These are phyloP conservation scores for Styela clava DNA, from an alignment of 23 tunicate species.

Conservation along the genomic window DNA sequence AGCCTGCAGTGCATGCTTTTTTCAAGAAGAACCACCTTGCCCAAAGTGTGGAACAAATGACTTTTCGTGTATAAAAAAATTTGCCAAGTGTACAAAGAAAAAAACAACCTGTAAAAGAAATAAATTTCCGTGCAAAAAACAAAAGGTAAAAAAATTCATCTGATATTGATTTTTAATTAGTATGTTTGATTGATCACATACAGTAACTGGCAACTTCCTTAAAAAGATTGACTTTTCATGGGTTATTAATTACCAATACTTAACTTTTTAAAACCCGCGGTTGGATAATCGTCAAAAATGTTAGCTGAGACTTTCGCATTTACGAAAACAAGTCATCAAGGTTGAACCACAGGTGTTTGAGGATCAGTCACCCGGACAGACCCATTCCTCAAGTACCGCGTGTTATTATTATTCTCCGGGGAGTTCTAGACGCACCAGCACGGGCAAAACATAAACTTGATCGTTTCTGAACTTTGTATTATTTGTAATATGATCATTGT, in stretches of 20 bases:
- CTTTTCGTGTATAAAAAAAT: conserved; percentile 31
- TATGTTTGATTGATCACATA: too few relatives aligned
- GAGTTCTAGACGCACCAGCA: neutral
- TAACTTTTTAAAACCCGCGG: too few relatives aligned
- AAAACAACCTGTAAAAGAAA: conserved; percentile 20
- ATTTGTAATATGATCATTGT: neutral
- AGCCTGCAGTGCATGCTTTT: conserved; percentile 39
- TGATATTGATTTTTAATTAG: neutral
- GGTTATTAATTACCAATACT: too few relatives aligned
- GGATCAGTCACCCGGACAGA: neutral
- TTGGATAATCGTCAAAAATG: too few relatives aligned
- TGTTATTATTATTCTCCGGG: neutral
- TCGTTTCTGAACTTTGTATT: neutral
- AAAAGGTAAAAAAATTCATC: conserved; percentile 4
- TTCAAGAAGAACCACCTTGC: conserved; percentile 38
- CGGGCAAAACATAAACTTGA: neutral
- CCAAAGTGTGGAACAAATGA: conserved; percentile 27
- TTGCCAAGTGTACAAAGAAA: conserved; percentile 29
- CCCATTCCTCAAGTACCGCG: neutral
- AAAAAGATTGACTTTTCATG: too few relatives aligned
- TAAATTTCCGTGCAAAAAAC: conserved; percentile 27
- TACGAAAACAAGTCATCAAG: neutral
- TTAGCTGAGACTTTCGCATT: too few relatives aligned
- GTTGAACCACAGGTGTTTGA: neutral
- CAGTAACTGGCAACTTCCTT: too few relatives aligned